Base-by-base conservation (phyloP, 2,888 invertebrate species). In the Exocentrus adspersus region DNA sequence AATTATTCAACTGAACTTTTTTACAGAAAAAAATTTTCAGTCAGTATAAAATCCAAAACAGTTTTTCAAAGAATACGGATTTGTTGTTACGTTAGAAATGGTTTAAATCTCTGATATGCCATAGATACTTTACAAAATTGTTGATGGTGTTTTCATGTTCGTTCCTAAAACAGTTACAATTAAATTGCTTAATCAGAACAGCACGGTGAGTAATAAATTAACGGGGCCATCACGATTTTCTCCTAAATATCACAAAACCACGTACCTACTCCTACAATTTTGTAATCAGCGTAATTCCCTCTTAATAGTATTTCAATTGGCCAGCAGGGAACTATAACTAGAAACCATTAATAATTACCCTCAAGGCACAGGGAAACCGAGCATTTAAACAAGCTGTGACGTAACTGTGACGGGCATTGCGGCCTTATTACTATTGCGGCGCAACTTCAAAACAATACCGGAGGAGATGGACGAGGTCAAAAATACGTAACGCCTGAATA, bases 291-390 rank as follows among this genome's bases (percentile, higher is more conserved):
- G 59, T 60, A 64, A 68, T 65, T 68, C 57, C 51, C 58, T 53
- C 61, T 64, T 68, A 65, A 65, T 65, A 60, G 64, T 48, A 61
- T 56, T 65, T 54, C 61, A 64, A 58, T 59, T 65, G 61, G 63
- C 48, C 65, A 61, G 46, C 62, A 57, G 66, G 60, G 66, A 66
- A 69, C 68, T 66, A 69, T 69, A 69, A 62, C 69, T 62, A 57
- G 62, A 67, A 66, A 60, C 69, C 69, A 67, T 69, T 67, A 67
- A 69, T 69, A 69, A 69, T 69, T 69, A 67, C 65, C 57, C 28
- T n/a, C 52, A 60, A 65, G 68, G 68, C 63, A 56, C 54, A 62
- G 64, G 57, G 62, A 64, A 51, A 28, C 62, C 64, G 60, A 61
- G 65, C 65, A 53, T 65, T 69, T 67, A 69, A 69, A 69, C 67